Percentiles rank a stretch among this genome's conserved stretches.
Evolutionary conservation across 2,113 vertebrate genomes (phyloP).

Genomic region (Cepphus grylle): DNA sequence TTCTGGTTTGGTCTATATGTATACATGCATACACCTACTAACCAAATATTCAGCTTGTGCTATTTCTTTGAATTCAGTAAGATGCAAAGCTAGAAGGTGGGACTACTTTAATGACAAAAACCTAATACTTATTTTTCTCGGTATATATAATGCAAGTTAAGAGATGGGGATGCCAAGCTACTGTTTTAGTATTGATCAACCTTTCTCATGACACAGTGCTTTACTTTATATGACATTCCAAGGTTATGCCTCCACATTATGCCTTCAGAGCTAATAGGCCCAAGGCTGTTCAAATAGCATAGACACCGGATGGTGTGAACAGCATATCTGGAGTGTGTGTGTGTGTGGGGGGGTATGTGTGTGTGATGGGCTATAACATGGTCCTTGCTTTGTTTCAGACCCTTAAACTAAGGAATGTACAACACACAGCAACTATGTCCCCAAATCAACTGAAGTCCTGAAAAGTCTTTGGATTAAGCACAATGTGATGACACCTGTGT

Average conservation of each 20-base stretch:
- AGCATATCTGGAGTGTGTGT: neutral
- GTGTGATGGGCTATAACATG: neutral
- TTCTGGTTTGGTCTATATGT: neutral
- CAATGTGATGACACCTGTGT: fast-evolving
- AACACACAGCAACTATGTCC: neutral
- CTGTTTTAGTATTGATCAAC: neutral
- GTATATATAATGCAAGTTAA: neutral
- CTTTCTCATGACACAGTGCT: neutral
- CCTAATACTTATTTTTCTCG: neutral
- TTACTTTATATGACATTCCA: neutral
- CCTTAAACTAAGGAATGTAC: neutral
- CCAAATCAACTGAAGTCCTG: neutral
- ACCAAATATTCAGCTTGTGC: neutral
- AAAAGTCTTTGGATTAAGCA: neutral
- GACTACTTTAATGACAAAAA: neutral
- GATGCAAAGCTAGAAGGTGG: neutral
- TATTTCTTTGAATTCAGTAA: neutral
- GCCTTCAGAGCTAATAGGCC: neutral
- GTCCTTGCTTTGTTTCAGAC: neutral
- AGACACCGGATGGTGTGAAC: neutral
- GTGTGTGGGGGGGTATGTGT: neutral
- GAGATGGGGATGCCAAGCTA: neutral
- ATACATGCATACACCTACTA: neutral
- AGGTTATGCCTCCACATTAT: neutral
- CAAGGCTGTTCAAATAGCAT: neutral